A percentile compares a stretch with the other conserved stretches of the same genome.
phyloP scores from a whole-genome alignment of 2,797 vertebrate species.

The Microhierax caerulescens region DNA sequence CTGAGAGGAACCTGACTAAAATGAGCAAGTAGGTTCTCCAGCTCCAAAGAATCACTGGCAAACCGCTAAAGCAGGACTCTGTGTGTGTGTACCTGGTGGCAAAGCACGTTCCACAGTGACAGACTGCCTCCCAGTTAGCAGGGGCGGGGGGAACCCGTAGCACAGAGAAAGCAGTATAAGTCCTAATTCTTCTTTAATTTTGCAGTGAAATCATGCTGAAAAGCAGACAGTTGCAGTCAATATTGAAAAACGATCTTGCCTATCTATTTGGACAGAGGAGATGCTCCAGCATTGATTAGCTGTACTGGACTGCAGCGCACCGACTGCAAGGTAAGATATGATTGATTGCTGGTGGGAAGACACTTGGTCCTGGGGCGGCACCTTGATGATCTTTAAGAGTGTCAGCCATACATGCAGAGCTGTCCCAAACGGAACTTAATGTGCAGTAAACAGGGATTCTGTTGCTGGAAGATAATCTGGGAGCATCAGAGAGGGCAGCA shows the following conservation, averaged over 20 bases:
- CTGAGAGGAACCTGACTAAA: neutral
- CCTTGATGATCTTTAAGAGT: neutral
- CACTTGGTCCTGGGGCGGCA: neutral
- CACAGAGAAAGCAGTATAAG: neutral
- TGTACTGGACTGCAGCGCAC: neutral
- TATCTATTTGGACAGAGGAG: conserved; percentile 25
- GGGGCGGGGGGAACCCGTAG: neutral
- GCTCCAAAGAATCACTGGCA: neutral
- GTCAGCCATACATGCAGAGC: rapidly evolving
- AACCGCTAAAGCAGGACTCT: neutral
- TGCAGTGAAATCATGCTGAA: neutral
- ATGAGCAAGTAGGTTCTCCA: neutral
- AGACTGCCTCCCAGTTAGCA: neutral
- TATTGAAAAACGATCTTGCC: conserved; percentile 9
- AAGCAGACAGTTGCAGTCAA: neutral
- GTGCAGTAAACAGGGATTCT: neutral
- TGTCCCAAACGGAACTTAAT: neutral
- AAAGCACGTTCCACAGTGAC: neutral
- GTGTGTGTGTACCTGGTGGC: neutral
- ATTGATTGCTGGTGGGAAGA: neutral
- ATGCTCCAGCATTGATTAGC: conserved; percentile 20
- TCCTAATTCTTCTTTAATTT: conserved; percentile 11
- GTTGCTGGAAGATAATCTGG: neutral
- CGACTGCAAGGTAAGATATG: conserved; percentile 5
- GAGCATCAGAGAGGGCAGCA: neutral